Base-by-base conservation (phyloP, 2,113 vertebrate species). In the Arvicanthis niloticus region DNA sequence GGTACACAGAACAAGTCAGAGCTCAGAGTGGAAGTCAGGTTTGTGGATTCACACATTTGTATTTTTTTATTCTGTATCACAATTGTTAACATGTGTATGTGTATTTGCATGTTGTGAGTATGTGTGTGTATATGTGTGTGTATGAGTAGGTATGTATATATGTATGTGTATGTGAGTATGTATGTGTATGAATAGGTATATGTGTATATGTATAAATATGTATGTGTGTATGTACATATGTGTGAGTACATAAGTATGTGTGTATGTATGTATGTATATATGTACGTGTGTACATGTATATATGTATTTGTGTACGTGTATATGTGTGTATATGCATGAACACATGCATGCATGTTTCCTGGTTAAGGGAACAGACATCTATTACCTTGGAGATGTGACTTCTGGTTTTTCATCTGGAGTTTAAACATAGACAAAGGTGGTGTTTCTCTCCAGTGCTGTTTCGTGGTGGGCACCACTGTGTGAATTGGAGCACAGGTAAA, bases 401-500 rank as follows among this genome's bases (percentile, higher is more conserved):
- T 95, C 60, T 87, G 40, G 31, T 16, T 89, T 93, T 93, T 91
- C 68, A 96, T 34, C 31, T 88, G 73, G 78, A 67, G 58, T 89
- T 76, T 72, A 93, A 96, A 76, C 19, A 81, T 1, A 40, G 70
- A 76, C n/a, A 72, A 89, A 81, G 26, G 26, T 76, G 17, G 65
- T 24, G 21, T 70, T 76, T 93, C 76, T 51, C 42, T 76, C 60
- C 67, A 86, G 42, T 19, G 89, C 42, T 77, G 11, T 95, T 89
- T 92, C 58, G 84, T n/a, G 60, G 40, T 29, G 40, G 58, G 29
- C 42, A 3, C 42, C 67, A 42, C 40, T 76, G 17, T 67, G 58
- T 70, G 37, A 22, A 21, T 56, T 90, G 53, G 62, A 65, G 31
- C 10, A 31, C 4, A 60, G 68, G 17, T 90, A 85, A 92, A 31